These are phyloP conservation scores for Stomatorhinus ivindoensis DNA, from an alignment of 2,113 vertebrate genomes.

Conservation along the genomic window DNA sequence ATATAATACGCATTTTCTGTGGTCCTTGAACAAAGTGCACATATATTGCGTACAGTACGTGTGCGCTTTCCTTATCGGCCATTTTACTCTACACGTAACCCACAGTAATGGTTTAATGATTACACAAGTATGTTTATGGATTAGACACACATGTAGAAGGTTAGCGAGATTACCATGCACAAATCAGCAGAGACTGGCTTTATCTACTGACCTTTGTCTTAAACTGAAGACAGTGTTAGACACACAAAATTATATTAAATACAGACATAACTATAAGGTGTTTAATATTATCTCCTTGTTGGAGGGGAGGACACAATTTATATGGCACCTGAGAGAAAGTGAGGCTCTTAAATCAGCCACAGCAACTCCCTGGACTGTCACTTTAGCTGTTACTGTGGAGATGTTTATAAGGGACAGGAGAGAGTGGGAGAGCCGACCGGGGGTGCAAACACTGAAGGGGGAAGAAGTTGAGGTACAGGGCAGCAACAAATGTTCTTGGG, in stretches of 20 bases:
- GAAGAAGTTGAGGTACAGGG: neutral
- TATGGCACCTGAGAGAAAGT: neutral
- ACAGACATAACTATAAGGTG: neutral
- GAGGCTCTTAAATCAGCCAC: neutral
- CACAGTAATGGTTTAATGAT: neutral
- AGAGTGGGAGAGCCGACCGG: neutral
- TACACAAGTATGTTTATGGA: neutral
- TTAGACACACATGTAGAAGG: neutral
- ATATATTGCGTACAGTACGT: neutral
- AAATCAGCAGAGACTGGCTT: neutral
- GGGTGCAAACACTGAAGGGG: neutral
- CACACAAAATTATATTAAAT: neutral
- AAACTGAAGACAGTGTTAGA: neutral
- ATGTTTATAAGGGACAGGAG: neutral
- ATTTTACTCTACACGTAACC: neutral
- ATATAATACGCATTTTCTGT: neutral
- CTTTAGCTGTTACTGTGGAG: neutral
- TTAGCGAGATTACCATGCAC: neutral
- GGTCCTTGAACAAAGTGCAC: neutral
- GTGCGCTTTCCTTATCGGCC: neutral
- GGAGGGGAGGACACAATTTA: neutral
- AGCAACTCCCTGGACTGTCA: neutral
- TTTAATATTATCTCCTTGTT: neutral
- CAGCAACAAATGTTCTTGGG: neutral
- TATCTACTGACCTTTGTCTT: neutral